phyloP scores from a whole-genome alignment of 1,140 invertebrate genomes.

The Drosophila biarmipes region DNA sequence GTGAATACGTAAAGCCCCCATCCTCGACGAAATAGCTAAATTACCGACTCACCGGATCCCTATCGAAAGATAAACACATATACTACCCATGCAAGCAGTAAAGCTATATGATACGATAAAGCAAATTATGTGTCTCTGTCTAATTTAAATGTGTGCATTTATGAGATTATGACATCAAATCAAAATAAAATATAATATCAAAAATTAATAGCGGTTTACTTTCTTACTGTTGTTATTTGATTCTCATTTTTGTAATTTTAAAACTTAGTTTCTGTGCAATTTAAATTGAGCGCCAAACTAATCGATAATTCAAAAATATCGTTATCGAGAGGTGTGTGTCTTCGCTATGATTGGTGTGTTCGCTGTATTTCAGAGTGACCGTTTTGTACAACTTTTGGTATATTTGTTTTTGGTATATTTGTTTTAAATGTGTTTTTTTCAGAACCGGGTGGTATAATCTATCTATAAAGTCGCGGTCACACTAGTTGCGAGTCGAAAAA shows the following conservation, averaged over 20 bases:
- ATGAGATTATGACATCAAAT: conserved; percentile 76
- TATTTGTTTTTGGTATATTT: too few species aligned
- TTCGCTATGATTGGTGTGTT: too few species aligned
- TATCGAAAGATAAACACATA: conserved; percentile 20
- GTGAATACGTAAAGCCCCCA: conserved; percentile 59
- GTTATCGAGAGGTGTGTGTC: too few species aligned
- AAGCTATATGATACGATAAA: conserved; percentile 65
- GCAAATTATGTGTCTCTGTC: conserved; percentile 72
- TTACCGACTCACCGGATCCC: conserved; percentile 46
- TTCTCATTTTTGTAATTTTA: too few species aligned
- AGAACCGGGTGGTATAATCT: not conserved
- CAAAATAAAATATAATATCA: conserved; percentile 70
- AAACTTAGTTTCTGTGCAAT: too few species aligned
- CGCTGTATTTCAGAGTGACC: too few species aligned
- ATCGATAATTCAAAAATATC: too few species aligned
- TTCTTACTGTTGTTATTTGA: not conserved
- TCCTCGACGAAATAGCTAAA: conserved; percentile 64
- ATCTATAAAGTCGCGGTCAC: conserved; percentile 1
- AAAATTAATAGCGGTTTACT: not conserved
- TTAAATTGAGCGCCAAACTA: too few species aligned
- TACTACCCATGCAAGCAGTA: conserved; percentile 37
- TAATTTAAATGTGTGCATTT: conserved; percentile 82
- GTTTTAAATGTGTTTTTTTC: not conserved
- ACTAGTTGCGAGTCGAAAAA: conserved; percentile 43
- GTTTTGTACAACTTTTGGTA: too few species aligned